Evolutionary conservation across 2,797 vertebrate genomes (phyloP).

Genomic region (Myoxocephalus aenaeus): DNA sequence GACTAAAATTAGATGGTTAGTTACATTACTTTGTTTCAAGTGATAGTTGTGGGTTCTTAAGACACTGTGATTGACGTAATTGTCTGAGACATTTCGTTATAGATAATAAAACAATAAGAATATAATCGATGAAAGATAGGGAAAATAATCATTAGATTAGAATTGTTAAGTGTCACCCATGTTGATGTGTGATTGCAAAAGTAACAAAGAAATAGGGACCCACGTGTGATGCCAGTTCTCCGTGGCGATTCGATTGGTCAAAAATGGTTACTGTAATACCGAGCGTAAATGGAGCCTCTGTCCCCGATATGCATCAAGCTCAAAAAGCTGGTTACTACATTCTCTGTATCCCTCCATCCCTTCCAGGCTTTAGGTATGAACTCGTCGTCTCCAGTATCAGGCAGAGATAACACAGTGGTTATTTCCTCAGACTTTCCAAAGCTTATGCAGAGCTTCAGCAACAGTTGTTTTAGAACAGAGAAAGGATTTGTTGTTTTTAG

Average conservation of each 20-base stretch:
- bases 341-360: too few species aligned
- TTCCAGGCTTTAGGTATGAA: neutral
- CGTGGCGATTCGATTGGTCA: neutral
- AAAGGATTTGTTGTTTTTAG: conserved; percentile 17
- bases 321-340: neutral
- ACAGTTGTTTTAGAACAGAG: neutral
- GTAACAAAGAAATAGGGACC: neutral
- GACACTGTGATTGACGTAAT: neutral
- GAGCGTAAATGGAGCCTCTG: neutral
- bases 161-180: neutral
- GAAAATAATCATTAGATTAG: neutral
- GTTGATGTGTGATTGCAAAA: neutral
- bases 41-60: neutral
- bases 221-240: neutral
- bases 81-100: neutral
- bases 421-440: neutral
- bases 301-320: neutral
- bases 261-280: neutral
- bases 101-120: neutral
- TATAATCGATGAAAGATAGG: neutral
- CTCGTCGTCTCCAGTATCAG: neutral
- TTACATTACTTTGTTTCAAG: neutral
- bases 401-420: neutral
- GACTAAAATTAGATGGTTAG: neutral
- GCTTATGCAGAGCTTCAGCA: neutral